These are phyloP conservation scores for Phanerotoma sp. DNA, from an alignment of 2,888 invertebrate species.

Conservation along the genomic window DNA sequence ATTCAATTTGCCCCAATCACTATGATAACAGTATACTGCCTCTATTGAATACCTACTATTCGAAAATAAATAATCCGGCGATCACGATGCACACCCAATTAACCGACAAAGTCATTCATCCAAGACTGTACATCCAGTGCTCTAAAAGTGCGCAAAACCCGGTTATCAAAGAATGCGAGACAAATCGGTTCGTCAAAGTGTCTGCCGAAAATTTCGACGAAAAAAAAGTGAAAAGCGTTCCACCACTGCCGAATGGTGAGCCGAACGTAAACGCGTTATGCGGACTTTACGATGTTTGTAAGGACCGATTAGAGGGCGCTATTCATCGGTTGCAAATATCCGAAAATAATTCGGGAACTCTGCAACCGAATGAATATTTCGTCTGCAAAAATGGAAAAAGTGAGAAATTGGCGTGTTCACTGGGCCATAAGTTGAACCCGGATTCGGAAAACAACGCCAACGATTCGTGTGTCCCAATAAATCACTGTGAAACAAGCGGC, in stretches of 20 bases:
- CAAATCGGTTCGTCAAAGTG: too few relatives aligned
- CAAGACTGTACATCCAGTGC: not conserved
- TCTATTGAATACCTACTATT: not conserved
- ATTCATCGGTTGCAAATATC: not conserved
- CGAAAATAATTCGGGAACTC: not conserved
- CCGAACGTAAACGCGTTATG: not conserved
- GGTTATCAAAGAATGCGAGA: not conserved
- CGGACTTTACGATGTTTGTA: not conserved
- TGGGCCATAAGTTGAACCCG: not conserved
- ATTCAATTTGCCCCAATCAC: not conserved
- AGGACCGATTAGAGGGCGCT: not conserved
- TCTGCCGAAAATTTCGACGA: not conserved
- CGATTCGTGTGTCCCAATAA: not conserved
- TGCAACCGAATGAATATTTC: not conserved
- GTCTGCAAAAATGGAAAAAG: not conserved
- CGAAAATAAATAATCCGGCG: not conserved
- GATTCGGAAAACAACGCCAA: not conserved
- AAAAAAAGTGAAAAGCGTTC: not conserved
- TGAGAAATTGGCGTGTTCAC: not conserved
- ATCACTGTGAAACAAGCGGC: not conserved
- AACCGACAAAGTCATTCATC: not conserved
- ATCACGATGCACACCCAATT: not conserved
- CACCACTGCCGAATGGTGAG: not conserved
- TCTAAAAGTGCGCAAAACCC: not conserved
- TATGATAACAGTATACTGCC: not conserved